These are phyloP conservation scores for Beris chalybata DNA, from an alignment of 2,888 invertebrate species.

Conservation along the genomic window DNA sequence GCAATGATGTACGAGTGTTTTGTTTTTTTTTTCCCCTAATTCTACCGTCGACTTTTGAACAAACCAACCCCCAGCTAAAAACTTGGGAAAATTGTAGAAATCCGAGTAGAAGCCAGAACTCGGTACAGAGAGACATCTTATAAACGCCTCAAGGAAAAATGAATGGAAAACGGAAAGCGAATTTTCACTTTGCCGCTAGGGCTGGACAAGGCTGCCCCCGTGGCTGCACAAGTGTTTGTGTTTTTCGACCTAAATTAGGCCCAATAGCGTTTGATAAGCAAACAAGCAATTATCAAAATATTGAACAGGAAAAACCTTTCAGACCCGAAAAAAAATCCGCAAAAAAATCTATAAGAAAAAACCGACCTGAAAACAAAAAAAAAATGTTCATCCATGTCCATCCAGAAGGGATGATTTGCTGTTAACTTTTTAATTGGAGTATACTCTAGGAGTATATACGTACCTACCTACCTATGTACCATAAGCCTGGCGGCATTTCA, in stretches of 20 bases:
- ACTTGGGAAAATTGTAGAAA: slow-evolving; percentile 1
- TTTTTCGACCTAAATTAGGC: slow-evolving; percentile 40
- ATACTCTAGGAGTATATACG: background rate
- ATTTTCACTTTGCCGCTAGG: slow-evolving; percentile 34
- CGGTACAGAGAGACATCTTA: slow-evolving; percentile 9
- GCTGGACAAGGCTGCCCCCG: slow-evolving; percentile 18
- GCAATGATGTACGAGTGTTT: no score
- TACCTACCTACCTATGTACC: background rate
- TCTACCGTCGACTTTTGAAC: background rate
- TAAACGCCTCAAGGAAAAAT: slow-evolving; percentile 14
- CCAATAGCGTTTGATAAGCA: slow-evolving; percentile 37
- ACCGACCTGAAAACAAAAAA: slow-evolving; percentile 8
- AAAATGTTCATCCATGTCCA: slow-evolving; percentile 27
- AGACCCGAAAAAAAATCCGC: slow-evolving; percentile 21
- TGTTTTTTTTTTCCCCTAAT: no score
- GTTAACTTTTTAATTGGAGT: slow-evolving; percentile 33
- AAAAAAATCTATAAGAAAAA: slow-evolving; percentile 20
- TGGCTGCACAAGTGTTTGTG: slow-evolving; percentile 38
- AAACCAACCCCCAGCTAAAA: background rate
- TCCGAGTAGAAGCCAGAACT: no score
- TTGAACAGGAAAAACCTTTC: slow-evolving; percentile 30
- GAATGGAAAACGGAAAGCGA: slow-evolving; percentile 34
- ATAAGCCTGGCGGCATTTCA: background rate
- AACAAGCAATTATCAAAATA: slow-evolving; percentile 46
- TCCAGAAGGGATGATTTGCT: slow-evolving; percentile 25